phyloP scores from a whole-genome alignment of 2,113 vertebrate genomes.

The Ornithorhynchus anatinus region DNA sequence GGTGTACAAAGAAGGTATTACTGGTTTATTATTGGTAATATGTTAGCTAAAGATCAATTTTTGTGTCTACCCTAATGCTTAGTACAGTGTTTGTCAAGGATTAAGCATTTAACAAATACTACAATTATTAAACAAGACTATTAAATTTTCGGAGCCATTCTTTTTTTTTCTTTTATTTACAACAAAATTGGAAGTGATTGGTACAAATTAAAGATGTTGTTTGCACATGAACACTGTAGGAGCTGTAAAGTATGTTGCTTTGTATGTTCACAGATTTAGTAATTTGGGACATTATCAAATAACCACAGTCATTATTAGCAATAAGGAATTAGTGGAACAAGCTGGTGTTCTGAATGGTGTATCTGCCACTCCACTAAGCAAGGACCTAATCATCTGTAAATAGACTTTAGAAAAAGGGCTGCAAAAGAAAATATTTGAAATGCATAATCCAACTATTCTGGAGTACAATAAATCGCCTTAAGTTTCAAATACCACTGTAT shows the following conservation, averaged over 20 bases:
- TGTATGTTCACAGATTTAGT: constrained; percentile 10
- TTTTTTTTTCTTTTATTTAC: neutral
- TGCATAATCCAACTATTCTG: neutral
- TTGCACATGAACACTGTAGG: neutral
- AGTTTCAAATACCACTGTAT: neutral
- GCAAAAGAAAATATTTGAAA: neutral
- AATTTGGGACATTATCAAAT: neutral
- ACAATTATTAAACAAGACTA: too few relatives aligned
- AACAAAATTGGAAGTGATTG: rapidly evolving
- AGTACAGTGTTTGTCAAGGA: too few relatives aligned
- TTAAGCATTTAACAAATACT: too few relatives aligned
- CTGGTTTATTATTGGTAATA: too few relatives aligned
- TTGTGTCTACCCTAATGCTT: too few relatives aligned
- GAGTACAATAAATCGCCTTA: constrained; percentile 25
- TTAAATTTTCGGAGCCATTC: neutral
- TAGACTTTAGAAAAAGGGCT: constrained; percentile 12
- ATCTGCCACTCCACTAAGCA: constrained; percentile 39
- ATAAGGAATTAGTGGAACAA: neutral
- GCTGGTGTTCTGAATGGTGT: constrained; percentile 8
- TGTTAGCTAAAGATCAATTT: too few relatives aligned
- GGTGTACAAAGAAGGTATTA: too few relatives aligned
- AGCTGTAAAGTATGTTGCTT: neutral
- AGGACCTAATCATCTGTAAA: constrained; percentile 23
- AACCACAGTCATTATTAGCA: too few relatives aligned
- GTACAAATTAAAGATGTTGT: neutral